A percentile compares a stretch with the other conserved stretches of the same genome.
These are phyloP conservation scores for Synaphobranchus kaupii DNA, from an alignment of 2,797 vertebrate species.

Conservation along the genomic window DNA sequence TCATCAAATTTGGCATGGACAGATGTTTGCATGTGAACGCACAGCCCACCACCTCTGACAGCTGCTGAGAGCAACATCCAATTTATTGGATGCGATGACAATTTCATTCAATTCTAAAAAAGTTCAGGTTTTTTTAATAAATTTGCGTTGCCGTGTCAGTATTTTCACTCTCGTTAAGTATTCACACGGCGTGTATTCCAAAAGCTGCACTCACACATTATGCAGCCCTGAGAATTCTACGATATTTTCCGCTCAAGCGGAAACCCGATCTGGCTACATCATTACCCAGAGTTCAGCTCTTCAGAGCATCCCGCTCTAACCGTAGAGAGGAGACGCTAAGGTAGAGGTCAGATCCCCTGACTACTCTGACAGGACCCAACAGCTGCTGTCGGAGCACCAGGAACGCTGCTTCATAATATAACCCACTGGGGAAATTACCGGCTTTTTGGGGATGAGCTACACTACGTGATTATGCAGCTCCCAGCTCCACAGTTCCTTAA, in stretches of 20 bases:
- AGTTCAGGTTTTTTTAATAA: neutral
- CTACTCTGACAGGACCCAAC: neutral
- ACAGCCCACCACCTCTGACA: neutral
- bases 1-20: too few relatives aligned
- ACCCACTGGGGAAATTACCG: neutral
- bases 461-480: neutral
- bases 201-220: neutral
- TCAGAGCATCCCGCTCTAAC: neutral
- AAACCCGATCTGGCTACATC: neutral
- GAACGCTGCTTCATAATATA: slow-evolving; percentile 5
- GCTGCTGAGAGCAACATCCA: neutral
- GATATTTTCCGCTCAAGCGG: neutral
- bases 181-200: neutral
- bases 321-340: neutral
- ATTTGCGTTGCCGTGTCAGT: neutral
- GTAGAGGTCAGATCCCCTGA: neutral
- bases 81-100: neutral
- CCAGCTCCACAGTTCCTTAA: neutral
- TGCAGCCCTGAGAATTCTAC: neutral
- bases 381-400: neutral
- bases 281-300: neutral
- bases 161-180: neutral
- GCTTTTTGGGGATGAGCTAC: neutral
- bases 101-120: neutral
- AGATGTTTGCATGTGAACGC: neutral